These are phyloP conservation scores for Pantherophis guttatus DNA, from an alignment of 2,113 vertebrate species.

Conservation along the genomic window DNA sequence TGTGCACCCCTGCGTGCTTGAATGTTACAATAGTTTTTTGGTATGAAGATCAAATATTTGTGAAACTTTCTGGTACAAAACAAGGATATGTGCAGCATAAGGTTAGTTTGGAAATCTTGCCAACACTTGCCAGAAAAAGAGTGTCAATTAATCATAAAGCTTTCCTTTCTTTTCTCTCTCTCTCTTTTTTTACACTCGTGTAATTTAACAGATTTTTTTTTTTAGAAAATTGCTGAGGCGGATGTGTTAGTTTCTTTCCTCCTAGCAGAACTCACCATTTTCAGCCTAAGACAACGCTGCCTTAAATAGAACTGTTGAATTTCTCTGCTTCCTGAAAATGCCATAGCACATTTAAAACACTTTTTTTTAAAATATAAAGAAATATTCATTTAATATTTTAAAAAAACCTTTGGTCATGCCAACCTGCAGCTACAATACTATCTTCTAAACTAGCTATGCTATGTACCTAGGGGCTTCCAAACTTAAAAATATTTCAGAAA, in stretches of 20 bases:
- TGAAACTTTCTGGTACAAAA: slow-evolving; percentile 69
- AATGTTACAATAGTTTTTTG: slow-evolving; percentile 71
- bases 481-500: slow-evolving; percentile 50
- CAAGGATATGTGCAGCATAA: slow-evolving; percentile 48
- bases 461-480: slow-evolving; percentile 40
- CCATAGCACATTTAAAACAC: background rate
- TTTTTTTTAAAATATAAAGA: slow-evolving; percentile 51
- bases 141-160: slow-evolving; percentile 77
- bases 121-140: slow-evolving; percentile 73
- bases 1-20: slow-evolving; percentile 42
- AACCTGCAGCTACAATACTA: slow-evolving; percentile 53
- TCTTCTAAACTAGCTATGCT: slow-evolving; percentile 8
- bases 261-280: slow-evolving; percentile 66
- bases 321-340: slow-evolving; percentile 49
- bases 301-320: slow-evolving; percentile 62
- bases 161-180: slow-evolving; percentile 22
- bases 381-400: slow-evolving; percentile 57
- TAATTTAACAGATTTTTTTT: slow-evolving; percentile 73
- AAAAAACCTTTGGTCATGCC: slow-evolving; percentile 54
- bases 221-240: slow-evolving; percentile 55
- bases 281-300: slow-evolving; percentile 65
- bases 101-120: slow-evolving; percentile 71
- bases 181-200: slow-evolving; percentile 59
- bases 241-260: slow-evolving; percentile 62
- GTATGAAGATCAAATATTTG: slow-evolving; percentile 55